Evolutionary conservation across 2,888 invertebrate genomes (phyloP).

Genomic region (Heliconius hortense): DNA sequence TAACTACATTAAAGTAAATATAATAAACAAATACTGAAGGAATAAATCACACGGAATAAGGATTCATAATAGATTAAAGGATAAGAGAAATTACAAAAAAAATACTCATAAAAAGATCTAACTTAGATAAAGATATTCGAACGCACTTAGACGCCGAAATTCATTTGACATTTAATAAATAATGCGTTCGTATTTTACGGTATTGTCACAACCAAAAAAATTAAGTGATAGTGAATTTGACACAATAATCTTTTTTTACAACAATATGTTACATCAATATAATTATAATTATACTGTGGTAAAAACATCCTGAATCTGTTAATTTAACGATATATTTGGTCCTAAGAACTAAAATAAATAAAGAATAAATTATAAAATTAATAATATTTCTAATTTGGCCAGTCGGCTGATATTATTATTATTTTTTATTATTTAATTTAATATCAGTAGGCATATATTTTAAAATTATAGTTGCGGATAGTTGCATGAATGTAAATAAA

Average conservation of each 20-base stretch:
- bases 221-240: background rate
- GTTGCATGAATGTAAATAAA: background rate
- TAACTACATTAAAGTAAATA: background rate
- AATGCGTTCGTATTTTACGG: slow-evolving; percentile 26
- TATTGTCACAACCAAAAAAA: slow-evolving; percentile 1
- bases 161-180: slow-evolving; percentile 34
- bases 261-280: too few relatives aligned
- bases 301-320: too few relatives aligned
- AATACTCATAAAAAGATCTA: slow-evolving; percentile 5
- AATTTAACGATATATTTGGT: too few relatives aligned
- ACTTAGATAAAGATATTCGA: slow-evolving; percentile 10
- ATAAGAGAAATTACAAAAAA: background rate
- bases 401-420: too few relatives aligned
- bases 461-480: background rate
- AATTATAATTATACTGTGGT: too few relatives aligned
- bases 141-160: slow-evolving; percentile 39
- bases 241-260: too few relatives aligned
- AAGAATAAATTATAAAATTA: too few relatives aligned
- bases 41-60: background rate
- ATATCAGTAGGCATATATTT: background rate
- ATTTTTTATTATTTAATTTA: too few relatives aligned
- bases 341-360: too few relatives aligned
- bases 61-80: background rate
- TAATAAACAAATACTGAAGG: background rate
- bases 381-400: too few relatives aligned